Conservation (phyloP, 2,113 vertebrate genomes). For the Toxotes jaculatrix region DNA sequence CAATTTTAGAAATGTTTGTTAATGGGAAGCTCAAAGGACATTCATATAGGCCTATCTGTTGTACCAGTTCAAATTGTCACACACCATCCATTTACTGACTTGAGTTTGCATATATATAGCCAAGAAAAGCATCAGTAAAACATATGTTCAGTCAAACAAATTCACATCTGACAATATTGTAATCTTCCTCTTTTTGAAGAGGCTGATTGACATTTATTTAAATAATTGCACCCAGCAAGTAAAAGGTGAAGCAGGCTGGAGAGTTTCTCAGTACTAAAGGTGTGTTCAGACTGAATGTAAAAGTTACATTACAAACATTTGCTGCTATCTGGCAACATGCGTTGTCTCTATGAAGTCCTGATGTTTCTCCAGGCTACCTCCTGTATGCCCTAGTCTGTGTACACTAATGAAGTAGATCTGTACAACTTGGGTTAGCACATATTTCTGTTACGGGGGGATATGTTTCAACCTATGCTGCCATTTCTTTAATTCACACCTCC, state of each 20-base stretch:
- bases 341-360: background rate
- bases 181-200: background rate
- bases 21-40: too few relatives aligned
- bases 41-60: background rate
- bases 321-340: background rate
- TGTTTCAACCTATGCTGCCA: background rate
- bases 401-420: too few relatives aligned
- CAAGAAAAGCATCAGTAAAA: background rate
- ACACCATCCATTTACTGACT: background rate
- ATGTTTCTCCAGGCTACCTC: background rate
- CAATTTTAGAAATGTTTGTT: too few relatives aligned
- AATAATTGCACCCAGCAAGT: background rate
- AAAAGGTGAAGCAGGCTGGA: background rate
- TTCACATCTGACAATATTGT: background rate
- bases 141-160: background rate
- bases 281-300: background rate
- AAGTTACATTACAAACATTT: background rate
- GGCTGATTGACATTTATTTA: background rate
- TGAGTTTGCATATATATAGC: background rate
- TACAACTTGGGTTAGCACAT: too few relatives aligned
- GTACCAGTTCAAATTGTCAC: background rate
- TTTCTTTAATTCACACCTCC: background rate
- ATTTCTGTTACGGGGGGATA: background rate
- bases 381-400: background rate
- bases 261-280: background rate